Evolutionary conservation across 2,888 invertebrate species (phyloP).

Genomic region (Trichogramma evanescens): DNA sequence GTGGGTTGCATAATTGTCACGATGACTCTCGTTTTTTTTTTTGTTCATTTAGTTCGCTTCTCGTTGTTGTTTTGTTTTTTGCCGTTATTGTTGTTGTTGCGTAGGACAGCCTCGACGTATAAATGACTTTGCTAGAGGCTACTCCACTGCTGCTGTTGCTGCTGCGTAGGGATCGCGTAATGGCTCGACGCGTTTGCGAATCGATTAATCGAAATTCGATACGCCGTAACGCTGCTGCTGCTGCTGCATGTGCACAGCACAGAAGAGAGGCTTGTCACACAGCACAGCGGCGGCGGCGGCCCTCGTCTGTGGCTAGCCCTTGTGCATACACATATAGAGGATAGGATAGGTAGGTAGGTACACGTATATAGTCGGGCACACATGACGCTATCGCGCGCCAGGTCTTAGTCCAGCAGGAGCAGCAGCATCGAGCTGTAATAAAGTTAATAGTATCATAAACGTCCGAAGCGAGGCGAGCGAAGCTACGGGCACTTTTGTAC

Average conservation of each 20-base stretch:
- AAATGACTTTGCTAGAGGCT: slow-evolving; percentile 16
- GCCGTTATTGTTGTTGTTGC: no score
- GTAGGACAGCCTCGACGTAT: neutral
- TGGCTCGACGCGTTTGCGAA: slow-evolving; percentile 29
- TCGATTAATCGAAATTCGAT: slow-evolving; percentile 48
- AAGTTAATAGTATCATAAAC: slow-evolving; percentile 41
- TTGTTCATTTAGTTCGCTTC: neutral
- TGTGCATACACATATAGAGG: neutral
- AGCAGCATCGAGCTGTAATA: slow-evolving; percentile 27
- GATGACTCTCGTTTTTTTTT: neutral
- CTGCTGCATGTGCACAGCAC: no score
- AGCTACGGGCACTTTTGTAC: slow-evolving; percentile 31
- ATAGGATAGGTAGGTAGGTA: no score
- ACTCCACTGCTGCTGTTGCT: slow-evolving; percentile 44
- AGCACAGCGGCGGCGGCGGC: neutral
- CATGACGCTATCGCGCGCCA: slow-evolving; percentile 10
- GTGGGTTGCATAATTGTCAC: neutral
- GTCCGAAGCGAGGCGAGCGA: slow-evolving; percentile 25
- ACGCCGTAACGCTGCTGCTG: slow-evolving; percentile 15
- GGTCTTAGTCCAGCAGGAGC: slow-evolving; percentile 29
- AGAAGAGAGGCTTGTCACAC: no score
- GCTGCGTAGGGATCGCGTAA: slow-evolving; percentile 31
- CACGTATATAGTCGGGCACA: neutral
- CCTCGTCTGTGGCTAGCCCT: no score
- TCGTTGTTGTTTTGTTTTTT: neutral